Conservation (phyloP, 2,888 invertebrate species). For the Belgica antarctica region DNA sequence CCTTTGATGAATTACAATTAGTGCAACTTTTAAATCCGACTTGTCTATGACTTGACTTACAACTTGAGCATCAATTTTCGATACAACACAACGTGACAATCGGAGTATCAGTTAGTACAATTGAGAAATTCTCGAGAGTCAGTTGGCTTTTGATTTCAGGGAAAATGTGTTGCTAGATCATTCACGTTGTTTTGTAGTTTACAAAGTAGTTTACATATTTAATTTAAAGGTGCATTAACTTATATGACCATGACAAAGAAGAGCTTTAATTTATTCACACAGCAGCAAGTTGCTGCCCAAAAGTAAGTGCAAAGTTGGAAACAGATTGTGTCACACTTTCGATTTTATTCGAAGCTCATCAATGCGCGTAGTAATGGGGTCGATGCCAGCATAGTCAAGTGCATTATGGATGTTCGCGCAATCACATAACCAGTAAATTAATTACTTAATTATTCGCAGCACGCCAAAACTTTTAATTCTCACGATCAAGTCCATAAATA, state of each 20-base stretch:
- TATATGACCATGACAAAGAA: slow-evolving; percentile 7
- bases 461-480: no score
- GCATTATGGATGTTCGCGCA: not conserved
- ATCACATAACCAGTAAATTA: no score
- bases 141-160: not conserved
- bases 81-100: not conserved
- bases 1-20: no score
- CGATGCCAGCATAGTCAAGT: not conserved
- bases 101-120: not conserved
- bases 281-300: not conserved
- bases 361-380: no score
- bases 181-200: not conserved
- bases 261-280: not conserved
- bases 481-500: no score
- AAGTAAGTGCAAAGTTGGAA: not conserved
- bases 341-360: no score
- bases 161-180: not conserved
- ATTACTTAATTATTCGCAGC: not conserved
- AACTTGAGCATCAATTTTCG: no score
- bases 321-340: not conserved
- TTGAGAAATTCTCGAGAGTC: not conserved
- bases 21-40: no score
- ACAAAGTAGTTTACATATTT: not conserved
- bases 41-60: no score
- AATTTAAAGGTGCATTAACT: not conserved